A percentile compares a stretch with the other conserved stretches of the same genome.
These are phyloP conservation scores for Lucilia sericata DNA, from an alignment of 1,140 invertebrate species.

Conservation along the genomic window DNA sequence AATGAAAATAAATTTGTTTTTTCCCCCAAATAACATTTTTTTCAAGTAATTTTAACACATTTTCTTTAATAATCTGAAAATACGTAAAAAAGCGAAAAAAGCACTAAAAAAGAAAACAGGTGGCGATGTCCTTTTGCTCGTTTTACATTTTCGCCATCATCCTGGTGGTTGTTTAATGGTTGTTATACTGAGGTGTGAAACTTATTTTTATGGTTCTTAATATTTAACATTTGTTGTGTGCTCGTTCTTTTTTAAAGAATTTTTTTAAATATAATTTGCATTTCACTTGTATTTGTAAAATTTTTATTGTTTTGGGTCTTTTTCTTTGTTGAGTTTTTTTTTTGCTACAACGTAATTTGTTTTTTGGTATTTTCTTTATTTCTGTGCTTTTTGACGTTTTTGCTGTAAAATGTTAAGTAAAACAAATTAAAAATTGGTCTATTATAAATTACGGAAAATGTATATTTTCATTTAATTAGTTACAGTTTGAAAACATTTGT, in stretches of 20 bases:
- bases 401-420: conserved; percentile 19
- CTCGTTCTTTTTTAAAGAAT: neutral
- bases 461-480: conserved; percentile 38
- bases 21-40: conserved; percentile 12
- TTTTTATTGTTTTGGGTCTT: conserved; percentile 39
- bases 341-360: neutral
- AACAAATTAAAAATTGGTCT: conserved; percentile 43
- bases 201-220: conserved; percentile 44
- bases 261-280: conserved; percentile 28
- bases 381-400: too few relatives aligned
- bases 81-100: neutral
- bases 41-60: conserved; percentile 37
- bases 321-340: neutral
- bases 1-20: conserved; percentile 3
- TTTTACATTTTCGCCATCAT: neutral
- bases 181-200: conserved; percentile 39
- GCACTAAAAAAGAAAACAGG: conserved; percentile 25
- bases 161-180: conserved; percentile 36
- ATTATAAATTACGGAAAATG: conserved; percentile 31
- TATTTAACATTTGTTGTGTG: conserved; percentile 26
- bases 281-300: neutral
- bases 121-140: neutral
- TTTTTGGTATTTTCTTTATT: neutral
- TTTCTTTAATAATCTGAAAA: conserved; percentile 21
- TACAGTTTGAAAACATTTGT: conserved; percentile 33